These are phyloP conservation scores for Typhlichthys subterraneus DNA, from an alignment of 2,797 vertebrate species.

Conservation along the genomic window DNA sequence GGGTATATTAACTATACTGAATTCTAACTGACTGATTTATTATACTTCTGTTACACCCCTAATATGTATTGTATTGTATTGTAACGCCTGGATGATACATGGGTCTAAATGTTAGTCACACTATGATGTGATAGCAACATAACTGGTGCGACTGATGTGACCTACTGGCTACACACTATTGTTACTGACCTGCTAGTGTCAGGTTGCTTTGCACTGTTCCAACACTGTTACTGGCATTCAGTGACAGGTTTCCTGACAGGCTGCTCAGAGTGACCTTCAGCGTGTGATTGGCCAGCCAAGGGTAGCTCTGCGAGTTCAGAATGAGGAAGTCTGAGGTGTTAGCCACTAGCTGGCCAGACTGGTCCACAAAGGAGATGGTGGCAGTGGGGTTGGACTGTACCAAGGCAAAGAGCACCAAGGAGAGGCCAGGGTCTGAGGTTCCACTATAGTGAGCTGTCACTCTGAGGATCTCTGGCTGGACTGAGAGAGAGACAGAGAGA, in stretches of 20 bases:
- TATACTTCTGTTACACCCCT: no score
- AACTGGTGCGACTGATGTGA: not conserved
- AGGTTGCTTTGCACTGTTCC: conserved; percentile 82
- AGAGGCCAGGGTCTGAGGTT: conserved; percentile 75
- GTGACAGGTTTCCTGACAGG: conserved; percentile 76
- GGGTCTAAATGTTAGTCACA: no score
- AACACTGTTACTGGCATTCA: conserved; percentile 80
- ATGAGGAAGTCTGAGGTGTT: conserved; percentile 86
- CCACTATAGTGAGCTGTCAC: conserved; percentile 80
- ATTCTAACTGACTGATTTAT: no score
- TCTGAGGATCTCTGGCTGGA: conserved; percentile 86
- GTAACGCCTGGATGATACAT: no score
- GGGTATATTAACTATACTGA: no score
- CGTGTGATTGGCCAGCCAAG: conserved; percentile 85
- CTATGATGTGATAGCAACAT: no score
- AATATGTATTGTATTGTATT: no score
- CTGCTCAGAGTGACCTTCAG: conserved; percentile 78
- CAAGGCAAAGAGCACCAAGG: conserved; percentile 86
- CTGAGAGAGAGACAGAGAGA: conserved; percentile 56
- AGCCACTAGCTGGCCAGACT: conserved; percentile 78
- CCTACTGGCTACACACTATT: not conserved
- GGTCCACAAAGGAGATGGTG: conserved; percentile 84
- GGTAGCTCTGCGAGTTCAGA: conserved; percentile 79
- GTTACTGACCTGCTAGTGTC: conserved; percentile 77
- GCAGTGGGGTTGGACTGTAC: conserved; percentile 86